These are phyloP conservation scores for Pyxicephalus adspersus DNA, from an alignment of 2,113 vertebrate species.

Conservation along the genomic window DNA sequence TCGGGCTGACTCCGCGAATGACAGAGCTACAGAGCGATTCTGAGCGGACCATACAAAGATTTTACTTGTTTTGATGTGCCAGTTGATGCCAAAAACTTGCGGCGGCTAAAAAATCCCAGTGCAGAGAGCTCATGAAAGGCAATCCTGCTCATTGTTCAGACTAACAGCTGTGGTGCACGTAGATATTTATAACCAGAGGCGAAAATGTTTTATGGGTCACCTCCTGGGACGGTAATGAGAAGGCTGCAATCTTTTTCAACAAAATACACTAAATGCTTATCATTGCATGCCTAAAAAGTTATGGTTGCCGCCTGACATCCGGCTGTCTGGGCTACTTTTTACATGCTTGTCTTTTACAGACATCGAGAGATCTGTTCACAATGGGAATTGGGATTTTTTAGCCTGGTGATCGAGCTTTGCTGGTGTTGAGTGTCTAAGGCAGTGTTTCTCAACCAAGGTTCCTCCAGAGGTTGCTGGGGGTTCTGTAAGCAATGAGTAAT, in stretches of 20 bases:
- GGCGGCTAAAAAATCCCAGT: conserved; percentile 71
- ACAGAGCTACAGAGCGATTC: neutral
- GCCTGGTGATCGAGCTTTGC: too few relatives aligned
- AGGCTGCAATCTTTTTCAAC: conserved; percentile 61
- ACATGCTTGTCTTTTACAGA: neutral
- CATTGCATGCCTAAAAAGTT: conserved; percentile 39
- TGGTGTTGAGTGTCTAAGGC: too few relatives aligned
- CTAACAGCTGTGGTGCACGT: conserved; percentile 66
- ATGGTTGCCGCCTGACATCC: conserved; percentile 1
- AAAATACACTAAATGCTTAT: conserved; percentile 52
- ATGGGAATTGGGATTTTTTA: neutral
- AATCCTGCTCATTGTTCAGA: conserved; percentile 60
- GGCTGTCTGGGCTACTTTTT: neutral
- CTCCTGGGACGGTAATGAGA: conserved; percentile 62
- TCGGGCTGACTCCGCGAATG: conserved; percentile 10
- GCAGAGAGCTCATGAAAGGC: conserved; percentile 66
- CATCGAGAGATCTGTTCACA: conserved; percentile 1
- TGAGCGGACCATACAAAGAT: conserved; percentile 54
- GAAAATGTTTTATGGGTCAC: conserved; percentile 65
- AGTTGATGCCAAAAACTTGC: conserved; percentile 61
- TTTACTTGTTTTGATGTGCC: conserved; percentile 61
- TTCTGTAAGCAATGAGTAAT: too few relatives aligned
- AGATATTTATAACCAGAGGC: conserved; percentile 70
- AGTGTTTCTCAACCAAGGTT: too few relatives aligned
- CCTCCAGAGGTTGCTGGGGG: too few relatives aligned